Evolutionary conservation across 2,888 invertebrate species (phyloP).

Genomic region (Escarpia spicata): DNA sequence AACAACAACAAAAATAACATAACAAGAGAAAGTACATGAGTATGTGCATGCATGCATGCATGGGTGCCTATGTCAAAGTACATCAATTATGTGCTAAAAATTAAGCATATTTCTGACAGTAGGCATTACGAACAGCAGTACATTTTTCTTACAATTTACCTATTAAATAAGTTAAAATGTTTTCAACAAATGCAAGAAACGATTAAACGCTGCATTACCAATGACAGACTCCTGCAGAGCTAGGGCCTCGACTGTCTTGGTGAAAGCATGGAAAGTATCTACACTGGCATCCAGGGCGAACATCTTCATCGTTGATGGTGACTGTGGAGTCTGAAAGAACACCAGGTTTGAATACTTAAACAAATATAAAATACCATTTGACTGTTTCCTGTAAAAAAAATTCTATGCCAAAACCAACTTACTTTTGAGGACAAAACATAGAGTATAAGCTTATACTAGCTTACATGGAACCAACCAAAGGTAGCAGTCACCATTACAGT

Average conservation of each 20-base stretch:
- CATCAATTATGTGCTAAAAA: neutral
- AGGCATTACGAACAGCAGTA: neutral
- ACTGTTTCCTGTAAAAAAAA: too few relatives aligned
- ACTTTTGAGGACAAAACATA: too few relatives aligned
- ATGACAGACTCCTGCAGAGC: slow-evolving; percentile 65
- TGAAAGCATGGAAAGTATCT: slow-evolving; percentile 52
- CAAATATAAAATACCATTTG: too few relatives aligned
- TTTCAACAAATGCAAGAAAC: slow-evolving; percentile 6
- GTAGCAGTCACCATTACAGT: too few relatives aligned
- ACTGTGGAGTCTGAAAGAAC: neutral
- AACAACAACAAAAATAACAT: neutral
- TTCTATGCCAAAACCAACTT: too few relatives aligned
- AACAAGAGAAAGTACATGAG: neutral
- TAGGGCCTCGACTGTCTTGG: slow-evolving; percentile 63
- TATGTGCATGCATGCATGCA: neutral
- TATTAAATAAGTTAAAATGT: neutral
- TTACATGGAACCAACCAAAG: too few relatives aligned
- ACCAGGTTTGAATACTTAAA: too few relatives aligned
- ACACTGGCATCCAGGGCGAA: slow-evolving; percentile 22
- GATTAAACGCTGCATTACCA: slow-evolving; percentile 48
- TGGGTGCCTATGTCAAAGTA: neutral
- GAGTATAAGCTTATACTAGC: too few relatives aligned
- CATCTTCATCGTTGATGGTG: neutral
- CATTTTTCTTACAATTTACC: neutral
- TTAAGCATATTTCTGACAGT: neutral